These are phyloP conservation scores for Pogonocichla stellata DNA, from an alignment of 2,113 vertebrate genomes.

Conservation along the genomic window DNA sequence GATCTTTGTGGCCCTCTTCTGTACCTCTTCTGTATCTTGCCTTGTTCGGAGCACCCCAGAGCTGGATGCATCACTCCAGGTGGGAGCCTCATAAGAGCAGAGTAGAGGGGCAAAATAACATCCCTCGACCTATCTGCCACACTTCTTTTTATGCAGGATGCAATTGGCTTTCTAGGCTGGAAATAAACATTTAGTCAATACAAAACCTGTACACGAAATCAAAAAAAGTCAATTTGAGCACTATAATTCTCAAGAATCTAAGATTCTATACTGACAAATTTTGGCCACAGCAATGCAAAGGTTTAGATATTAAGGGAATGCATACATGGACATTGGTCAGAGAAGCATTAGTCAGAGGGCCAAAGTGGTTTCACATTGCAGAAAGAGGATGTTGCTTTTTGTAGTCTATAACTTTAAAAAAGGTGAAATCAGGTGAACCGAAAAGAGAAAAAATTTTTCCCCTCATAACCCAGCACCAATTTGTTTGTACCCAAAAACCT, in stretches of 20 bases:
- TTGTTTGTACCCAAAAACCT: background rate
- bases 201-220: background rate
- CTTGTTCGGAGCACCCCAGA: background rate
- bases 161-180: background rate
- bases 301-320: background rate
- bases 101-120: background rate
- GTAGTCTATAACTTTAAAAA: background rate
- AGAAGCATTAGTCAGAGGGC: background rate
- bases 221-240: background rate
- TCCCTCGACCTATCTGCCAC: fast-evolving
- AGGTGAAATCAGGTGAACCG: background rate
- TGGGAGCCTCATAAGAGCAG: background rate
- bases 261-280: background rate
- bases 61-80: background rate
- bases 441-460: background rate
- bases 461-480: background rate
- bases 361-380: background rate
- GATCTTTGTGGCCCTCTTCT: background rate
- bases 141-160: background rate
- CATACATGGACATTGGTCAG: background rate
- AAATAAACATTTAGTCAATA: background rate
- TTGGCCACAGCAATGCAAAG: background rate
- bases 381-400: background rate
- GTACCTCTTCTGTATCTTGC: background rate
- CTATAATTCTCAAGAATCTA: background rate